Conservation (phyloP, 2,113 vertebrate genomes). For the Tachycineta bicolor region DNA sequence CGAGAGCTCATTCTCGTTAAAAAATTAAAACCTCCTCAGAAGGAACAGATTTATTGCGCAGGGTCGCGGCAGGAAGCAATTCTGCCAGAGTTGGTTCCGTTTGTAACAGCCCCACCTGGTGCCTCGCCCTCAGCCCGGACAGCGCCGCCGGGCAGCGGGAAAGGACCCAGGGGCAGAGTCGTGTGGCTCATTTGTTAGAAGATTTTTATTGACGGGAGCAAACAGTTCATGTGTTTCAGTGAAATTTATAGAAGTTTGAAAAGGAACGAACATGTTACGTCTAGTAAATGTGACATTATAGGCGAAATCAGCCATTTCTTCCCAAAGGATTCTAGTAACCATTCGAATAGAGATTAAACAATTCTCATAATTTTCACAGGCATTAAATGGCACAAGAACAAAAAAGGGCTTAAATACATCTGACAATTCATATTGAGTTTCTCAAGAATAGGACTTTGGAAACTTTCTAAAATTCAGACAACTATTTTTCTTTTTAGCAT, state of each 20-base stretch:
- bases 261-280: background rate
- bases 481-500: background rate
- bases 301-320: background rate
- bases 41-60: background rate
- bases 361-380: background rate
- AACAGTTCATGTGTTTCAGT: background rate
- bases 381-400: background rate
- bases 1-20: accelerated
- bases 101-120: background rate
- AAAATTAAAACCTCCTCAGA: background rate
- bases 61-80: background rate
- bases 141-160: background rate
- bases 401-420: background rate
- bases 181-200: accelerated
- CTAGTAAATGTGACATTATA: background rate
- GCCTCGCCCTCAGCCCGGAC: background rate
- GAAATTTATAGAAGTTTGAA: background rate
- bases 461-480: background rate
- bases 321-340: background rate
- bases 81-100: background rate
- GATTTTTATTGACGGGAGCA: background rate
- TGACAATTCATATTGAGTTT: background rate
- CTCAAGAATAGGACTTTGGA: background rate
- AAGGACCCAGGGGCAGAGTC: background rate
- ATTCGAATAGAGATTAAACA: background rate